Conservation (phyloP, 2,797 vertebrate species). For the Hyperoplus lanceolatus region DNA sequence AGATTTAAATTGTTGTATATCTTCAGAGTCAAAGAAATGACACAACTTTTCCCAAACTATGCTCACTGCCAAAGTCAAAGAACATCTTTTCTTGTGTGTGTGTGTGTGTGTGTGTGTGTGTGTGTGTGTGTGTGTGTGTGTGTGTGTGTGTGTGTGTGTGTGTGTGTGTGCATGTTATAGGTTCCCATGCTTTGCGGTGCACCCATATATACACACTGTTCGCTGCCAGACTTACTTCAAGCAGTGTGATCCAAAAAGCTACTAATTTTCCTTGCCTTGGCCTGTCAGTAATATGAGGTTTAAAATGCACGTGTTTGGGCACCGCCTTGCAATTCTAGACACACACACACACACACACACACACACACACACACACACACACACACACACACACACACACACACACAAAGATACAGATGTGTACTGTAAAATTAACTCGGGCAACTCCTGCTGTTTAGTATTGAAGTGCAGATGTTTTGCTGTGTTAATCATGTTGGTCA, state of each 20-base stretch:
- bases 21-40: constrained; percentile 19
- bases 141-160: constrained; percentile 13
- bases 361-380: constrained; percentile 23
- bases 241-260: constrained; percentile 19
- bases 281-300: constrained; percentile 63
- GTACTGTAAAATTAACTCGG: constrained; percentile 25
- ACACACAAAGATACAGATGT: constrained; percentile 24
- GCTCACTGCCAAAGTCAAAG: not conserved
- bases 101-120: constrained; percentile 17
- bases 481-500: constrained; percentile 61
- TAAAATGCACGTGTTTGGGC: constrained; percentile 35
- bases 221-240: constrained; percentile 32
- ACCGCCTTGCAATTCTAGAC: constrained; percentile 18
- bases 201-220: constrained; percentile 5
- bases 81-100: not conserved
- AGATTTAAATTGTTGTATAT: constrained; percentile 21
- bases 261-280: constrained; percentile 58
- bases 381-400: constrained; percentile 32
- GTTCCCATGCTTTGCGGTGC: constrained; percentile 1
- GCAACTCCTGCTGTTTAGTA: constrained; percentile 53
- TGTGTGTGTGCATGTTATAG: constrained; percentile 12
- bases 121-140: constrained; percentile 21
- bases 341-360: constrained; percentile 20
- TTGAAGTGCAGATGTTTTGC: constrained; percentile 56
- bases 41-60: constrained; percentile 33